These are phyloP conservation scores for Pollicipes pollicipes DNA, from an alignment of 1,140 invertebrate species.

Conservation along the genomic window DNA sequence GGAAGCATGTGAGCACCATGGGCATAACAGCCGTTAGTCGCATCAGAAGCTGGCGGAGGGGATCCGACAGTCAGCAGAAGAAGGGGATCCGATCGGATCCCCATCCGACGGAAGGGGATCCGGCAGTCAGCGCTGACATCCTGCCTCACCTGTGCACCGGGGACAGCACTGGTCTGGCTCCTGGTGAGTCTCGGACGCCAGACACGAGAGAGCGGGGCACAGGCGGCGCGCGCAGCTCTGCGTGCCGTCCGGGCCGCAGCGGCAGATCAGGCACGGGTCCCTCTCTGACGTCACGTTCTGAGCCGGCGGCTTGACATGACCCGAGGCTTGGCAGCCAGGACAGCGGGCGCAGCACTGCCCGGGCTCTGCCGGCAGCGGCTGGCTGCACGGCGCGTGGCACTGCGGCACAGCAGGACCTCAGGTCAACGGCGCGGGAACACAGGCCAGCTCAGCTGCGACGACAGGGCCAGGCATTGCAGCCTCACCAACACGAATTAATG, in stretches of 20 bases:
- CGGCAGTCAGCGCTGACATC: too few relatives aligned
- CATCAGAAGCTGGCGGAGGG: too few relatives aligned
- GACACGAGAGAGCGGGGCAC: slow-evolving; percentile 65
- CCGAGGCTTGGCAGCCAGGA: slow-evolving; percentile 15
- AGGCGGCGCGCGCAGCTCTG: slow-evolving; percentile 45
- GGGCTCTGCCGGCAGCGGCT: background rate
- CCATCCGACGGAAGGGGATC: too few relatives aligned
- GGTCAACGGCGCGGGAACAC: too few relatives aligned
- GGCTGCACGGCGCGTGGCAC: background rate
- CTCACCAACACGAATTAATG: too few relatives aligned
- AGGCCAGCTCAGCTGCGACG: too few relatives aligned
- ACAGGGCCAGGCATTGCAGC: too few relatives aligned
- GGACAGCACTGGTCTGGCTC: slow-evolving; percentile 54
- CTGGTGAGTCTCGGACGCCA: slow-evolving; percentile 43
- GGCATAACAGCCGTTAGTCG: too few relatives aligned
- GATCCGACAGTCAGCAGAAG: too few relatives aligned
- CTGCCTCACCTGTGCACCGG: slow-evolving; percentile 10
- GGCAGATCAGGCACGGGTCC: slow-evolving; percentile 17
- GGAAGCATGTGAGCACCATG: too few relatives aligned
- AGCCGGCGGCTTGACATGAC: slow-evolving; percentile 12
- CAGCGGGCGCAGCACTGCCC: slow-evolving; percentile 2
- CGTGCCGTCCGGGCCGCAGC: slow-evolving; percentile 10
- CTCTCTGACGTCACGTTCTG: slow-evolving; percentile 8
- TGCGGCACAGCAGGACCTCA: background rate
- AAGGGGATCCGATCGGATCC: too few relatives aligned